Evolutionary conservation across 1,140 invertebrate species (phyloP).

Genomic region (Drosophila biarmipes): DNA sequence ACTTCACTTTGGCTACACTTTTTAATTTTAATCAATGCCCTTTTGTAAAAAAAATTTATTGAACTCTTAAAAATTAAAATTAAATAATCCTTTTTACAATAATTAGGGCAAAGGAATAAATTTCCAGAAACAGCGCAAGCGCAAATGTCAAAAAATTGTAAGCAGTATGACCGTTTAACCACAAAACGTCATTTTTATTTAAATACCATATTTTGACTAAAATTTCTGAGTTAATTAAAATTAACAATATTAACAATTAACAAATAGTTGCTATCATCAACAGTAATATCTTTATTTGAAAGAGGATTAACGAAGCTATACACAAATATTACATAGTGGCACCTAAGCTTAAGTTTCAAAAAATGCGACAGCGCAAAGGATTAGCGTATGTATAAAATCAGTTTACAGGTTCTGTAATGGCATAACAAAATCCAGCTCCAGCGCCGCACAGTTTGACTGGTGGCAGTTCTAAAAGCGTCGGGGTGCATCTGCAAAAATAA

Average conservation of each 20-base stretch:
- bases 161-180: background rate
- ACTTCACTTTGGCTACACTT: background rate
- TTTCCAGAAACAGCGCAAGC: background rate
- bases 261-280: conserved; percentile 3
- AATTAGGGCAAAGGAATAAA: background rate
- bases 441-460: conserved; percentile 67
- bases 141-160: background rate
- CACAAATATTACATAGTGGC: background rate
- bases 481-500: conserved; percentile 55
- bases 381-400: conserved; percentile 1
- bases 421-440: conserved; percentile 80
- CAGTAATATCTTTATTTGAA: conserved; percentile 23
- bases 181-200: background rate
- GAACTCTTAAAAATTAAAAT: too few species aligned
- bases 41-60: too few species aligned
- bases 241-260: too few species aligned
- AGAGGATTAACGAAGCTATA: conserved; percentile 16
- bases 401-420: conserved; percentile 56
- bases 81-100: too few species aligned
- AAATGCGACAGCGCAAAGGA: background rate
- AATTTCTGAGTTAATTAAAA: too few species aligned
- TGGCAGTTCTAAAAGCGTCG: conserved; percentile 59
- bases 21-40: background rate
- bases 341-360: background rate
- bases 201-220: too few species aligned